Percentiles rank a stretch among this genome's conserved stretches.
phyloP scores from a whole-genome alignment of 2,888 invertebrate genomes.

The Tridacna gigas region DNA sequence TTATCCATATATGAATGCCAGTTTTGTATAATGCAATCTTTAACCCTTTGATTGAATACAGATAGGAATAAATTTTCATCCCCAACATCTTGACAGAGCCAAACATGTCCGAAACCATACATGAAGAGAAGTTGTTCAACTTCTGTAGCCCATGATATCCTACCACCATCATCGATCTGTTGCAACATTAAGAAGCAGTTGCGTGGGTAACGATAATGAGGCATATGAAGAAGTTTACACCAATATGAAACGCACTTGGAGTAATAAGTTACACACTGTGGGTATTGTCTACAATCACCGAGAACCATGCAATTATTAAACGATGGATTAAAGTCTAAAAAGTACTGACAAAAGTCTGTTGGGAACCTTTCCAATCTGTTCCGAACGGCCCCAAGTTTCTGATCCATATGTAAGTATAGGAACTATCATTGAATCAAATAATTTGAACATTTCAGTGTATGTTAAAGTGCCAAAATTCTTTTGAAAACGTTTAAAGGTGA shows the following conservation, averaged over 20 bases:
- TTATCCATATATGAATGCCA: not conserved
- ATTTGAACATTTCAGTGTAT: constrained; percentile 9
- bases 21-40: not conserved
- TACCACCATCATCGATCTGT: constrained; percentile 14
- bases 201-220: constrained; percentile 12
- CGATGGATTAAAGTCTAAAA: not conserved
- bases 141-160: constrained; percentile 24
- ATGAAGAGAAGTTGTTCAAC: constrained; percentile 8
- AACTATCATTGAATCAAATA: constrained; percentile 13
- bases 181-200: constrained; percentile 24
- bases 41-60: constrained; percentile 12
- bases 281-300: not conserved
- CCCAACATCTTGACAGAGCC: constrained; percentile 23
- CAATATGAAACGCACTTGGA: constrained; percentile 19
- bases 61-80: constrained; percentile 5
- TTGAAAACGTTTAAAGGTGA: too few species aligned
- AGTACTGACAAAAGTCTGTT: constrained; percentile 2
- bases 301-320: not conserved
- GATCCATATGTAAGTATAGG: constrained; percentile 20
- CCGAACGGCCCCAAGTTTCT: constrained; percentile 11
- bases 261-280: constrained; percentile 10
- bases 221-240: constrained; percentile 12
- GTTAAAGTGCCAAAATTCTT: constrained; percentile 6
- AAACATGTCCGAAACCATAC: constrained; percentile 28
- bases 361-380: not conserved